Evolutionary conservation across 1,140 invertebrate species (phyloP).

Genomic region (Chlorops oryzae): DNA sequence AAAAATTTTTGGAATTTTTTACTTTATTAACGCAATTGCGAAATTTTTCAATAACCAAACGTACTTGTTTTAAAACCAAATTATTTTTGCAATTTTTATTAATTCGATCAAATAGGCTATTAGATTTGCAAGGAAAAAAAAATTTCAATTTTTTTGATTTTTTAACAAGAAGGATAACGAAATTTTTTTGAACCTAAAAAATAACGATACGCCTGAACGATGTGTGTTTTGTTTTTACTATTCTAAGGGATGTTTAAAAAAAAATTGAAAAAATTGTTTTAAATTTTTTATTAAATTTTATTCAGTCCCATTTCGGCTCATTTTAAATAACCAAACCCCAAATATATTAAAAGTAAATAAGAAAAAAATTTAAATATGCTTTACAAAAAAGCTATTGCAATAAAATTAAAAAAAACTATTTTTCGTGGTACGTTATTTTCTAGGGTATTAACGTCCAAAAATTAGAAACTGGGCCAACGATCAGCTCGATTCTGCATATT

Average conservation of each 20-base stretch:
- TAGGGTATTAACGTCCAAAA: neutral
- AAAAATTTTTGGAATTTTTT: neutral
- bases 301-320: too few relatives aligned
- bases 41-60: neutral
- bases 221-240: too few relatives aligned
- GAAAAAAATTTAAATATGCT: neutral
- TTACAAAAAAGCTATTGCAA: too few relatives aligned
- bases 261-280: too few relatives aligned
- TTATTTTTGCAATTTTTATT: neutral
- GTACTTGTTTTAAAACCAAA: neutral
- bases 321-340: too few relatives aligned
- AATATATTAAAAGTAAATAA: neutral
- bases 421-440: neutral
- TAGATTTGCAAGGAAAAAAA: neutral
- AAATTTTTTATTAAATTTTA: too few relatives aligned
- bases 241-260: too few relatives aligned
- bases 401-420: too few relatives aligned
- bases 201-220: too few relatives aligned
- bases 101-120: neutral
- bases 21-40: neutral
- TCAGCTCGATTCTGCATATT: too few relatives aligned
- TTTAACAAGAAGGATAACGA: neutral
- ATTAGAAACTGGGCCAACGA: neutral
- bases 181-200: neutral
- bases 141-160: neutral